Evolutionary conservation across 2,797 vertebrate species (phyloP).

Genomic region (Iguana delicatissima): DNA sequence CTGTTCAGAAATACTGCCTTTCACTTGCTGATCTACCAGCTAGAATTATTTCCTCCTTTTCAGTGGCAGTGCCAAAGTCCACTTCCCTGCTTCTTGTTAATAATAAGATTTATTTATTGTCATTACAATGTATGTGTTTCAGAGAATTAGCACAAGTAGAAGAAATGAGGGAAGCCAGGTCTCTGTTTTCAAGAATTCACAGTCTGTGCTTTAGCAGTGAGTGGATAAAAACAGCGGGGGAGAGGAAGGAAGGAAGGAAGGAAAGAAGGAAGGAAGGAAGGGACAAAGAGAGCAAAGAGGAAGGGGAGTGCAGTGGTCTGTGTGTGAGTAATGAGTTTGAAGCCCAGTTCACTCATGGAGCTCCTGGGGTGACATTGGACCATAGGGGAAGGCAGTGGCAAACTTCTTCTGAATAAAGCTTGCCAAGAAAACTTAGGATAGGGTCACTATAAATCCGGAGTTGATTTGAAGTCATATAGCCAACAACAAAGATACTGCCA

Average conservation of each 20-base stretch:
- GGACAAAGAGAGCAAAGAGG: not conserved
- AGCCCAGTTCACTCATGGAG: not conserved
- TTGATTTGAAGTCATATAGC: too few species aligned
- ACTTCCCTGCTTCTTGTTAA: not conserved
- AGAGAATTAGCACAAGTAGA: not conserved
- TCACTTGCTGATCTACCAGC: not conserved
- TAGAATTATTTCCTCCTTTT: not conserved
- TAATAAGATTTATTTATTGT: not conserved
- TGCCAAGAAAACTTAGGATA: too few species aligned
- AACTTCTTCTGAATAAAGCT: too few species aligned
- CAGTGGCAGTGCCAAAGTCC: fast-evolving
- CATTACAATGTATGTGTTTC: too few species aligned
- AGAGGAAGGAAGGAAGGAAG: too few species aligned
- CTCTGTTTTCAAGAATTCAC: not conserved
- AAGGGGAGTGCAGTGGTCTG: not conserved
- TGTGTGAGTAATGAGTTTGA: not conserved
- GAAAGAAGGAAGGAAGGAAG: not conserved
- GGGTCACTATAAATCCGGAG: too few species aligned
- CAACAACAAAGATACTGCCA: not conserved
- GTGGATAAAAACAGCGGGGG: not conserved
- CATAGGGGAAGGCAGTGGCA: too few species aligned
- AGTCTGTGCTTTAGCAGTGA: not conserved
- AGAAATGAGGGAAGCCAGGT: not conserved
- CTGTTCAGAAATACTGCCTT: not conserved
- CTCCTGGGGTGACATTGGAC: too few species aligned